Conservation (phyloP, 1,140 invertebrate genomes). For the Formica selysi region DNA sequence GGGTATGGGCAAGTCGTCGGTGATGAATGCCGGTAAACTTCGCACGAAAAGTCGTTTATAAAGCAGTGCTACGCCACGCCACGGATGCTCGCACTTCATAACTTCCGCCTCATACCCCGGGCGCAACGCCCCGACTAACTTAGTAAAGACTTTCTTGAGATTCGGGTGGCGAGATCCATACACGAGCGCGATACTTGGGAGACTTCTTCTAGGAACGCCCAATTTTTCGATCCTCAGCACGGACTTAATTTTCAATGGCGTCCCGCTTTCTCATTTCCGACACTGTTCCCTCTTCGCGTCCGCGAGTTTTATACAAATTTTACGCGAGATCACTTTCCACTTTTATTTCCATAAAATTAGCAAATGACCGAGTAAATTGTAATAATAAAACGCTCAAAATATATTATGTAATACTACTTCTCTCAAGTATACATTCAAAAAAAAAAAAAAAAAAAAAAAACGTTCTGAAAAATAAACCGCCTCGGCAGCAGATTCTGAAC, state of each 20-base stretch:
- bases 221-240: slow-evolving; percentile 59
- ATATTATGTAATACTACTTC: background rate
- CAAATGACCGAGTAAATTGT: background rate
- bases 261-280: slow-evolving; percentile 29
- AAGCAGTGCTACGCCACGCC: slow-evolving; percentile 80
- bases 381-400: too few relatives aligned
- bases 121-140: slow-evolving; percentile 70
- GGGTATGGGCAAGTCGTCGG: slow-evolving; percentile 74
- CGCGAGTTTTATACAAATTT: slow-evolving; percentile 39
- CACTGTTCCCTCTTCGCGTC: background rate
- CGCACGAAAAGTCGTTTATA: slow-evolving; percentile 84
- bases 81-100: slow-evolving; percentile 83
- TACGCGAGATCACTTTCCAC: slow-evolving; percentile 24
- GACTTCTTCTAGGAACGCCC: slow-evolving; percentile 49
- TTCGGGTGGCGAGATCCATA: slow-evolving; percentile 60
- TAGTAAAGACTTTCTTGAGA: slow-evolving; percentile 69
- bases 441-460: background rate
- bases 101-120: slow-evolving; percentile 77
- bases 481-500: slow-evolving; percentile 26
- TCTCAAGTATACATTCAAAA: background rate
- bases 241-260: slow-evolving; percentile 63
- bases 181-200: slow-evolving; percentile 50
- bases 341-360: slow-evolving; percentile 8
- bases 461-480: background rate
- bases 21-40: slow-evolving; percentile 84